phyloP scores from a whole-genome alignment of 2,888 invertebrate genomes.

The Pseudococcus longispinus region DNA sequence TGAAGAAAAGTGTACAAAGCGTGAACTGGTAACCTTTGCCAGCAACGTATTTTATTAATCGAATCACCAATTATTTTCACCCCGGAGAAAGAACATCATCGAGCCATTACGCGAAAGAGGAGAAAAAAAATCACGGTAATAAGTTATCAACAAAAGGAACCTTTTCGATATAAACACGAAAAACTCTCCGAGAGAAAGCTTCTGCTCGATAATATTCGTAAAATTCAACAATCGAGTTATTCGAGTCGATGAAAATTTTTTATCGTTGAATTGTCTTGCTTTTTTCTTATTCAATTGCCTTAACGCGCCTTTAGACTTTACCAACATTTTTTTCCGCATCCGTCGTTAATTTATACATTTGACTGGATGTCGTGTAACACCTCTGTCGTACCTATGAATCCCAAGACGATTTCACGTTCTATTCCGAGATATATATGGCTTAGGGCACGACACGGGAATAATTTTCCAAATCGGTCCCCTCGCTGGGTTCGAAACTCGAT shows the following conservation, averaged over 20 bases:
- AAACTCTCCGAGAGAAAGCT: not conserved
- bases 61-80: slow-evolving; percentile 13
- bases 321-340: not conserved
- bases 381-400: not conserved
- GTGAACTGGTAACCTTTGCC: not conserved
- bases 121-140: slow-evolving; percentile 1
- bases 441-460: not conserved
- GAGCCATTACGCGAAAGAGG: not conserved
- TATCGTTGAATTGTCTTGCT: not conserved
- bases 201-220: not conserved
- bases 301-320: slow-evolving; percentile 1
- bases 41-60: not conserved
- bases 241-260: slow-evolving; percentile 29
- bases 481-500: not conserved
- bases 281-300: not conserved
- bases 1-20: not conserved
- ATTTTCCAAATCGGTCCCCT: not conserved
- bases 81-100: not conserved
- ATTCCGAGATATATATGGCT: not conserved
- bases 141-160: slow-evolving; percentile 15
- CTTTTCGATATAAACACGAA: not conserved
- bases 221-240: slow-evolving; percentile 35
- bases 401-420: not conserved
- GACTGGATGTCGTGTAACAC: not conserved
- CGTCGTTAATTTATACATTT: slow-evolving; percentile 35